A percentile compares a stretch with the other conserved stretches of the same genome.
phyloP scores from a whole-genome alignment of 2,113 vertebrate species.

The Tragulus kanchil region DNA sequence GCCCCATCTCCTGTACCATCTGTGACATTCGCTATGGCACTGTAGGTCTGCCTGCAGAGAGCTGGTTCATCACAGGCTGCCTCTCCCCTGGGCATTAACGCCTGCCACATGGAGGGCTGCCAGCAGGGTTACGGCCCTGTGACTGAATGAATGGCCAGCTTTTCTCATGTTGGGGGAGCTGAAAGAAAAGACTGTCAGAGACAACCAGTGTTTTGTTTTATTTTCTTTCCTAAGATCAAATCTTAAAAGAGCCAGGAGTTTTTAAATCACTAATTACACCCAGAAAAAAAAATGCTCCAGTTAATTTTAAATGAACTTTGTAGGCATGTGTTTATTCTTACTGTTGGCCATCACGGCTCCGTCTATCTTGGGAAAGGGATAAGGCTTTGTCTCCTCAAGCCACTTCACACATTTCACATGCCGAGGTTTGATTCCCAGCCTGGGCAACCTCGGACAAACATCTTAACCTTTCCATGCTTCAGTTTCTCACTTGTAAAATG shows the following conservation, averaged over 20 bases:
- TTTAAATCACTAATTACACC: conserved; percentile 25
- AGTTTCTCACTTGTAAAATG: not conserved
- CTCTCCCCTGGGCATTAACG: not conserved
- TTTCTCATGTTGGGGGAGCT: not conserved
- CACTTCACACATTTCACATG: not conserved
- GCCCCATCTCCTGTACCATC: not conserved
- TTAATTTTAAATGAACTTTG: conserved; percentile 34
- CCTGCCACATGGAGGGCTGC: not conserved
- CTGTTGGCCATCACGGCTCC: not conserved
- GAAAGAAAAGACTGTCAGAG: not conserved
- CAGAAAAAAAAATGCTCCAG: not conserved
- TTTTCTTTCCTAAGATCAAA: not conserved
- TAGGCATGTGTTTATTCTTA: not conserved
- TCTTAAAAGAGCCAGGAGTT: conserved; percentile 38
- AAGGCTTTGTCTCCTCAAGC: not conserved
- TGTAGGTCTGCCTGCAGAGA: not conserved
- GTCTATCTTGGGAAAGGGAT: not conserved
- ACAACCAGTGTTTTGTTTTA: not conserved
- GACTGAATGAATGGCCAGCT: not conserved
- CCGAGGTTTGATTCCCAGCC: not conserved
- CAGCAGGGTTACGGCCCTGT: not conserved
- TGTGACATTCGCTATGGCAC: not conserved
- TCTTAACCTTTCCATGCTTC: not conserved
- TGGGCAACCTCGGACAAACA: not conserved
- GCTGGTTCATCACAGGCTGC: not conserved